Percentiles rank a stretch among this genome's conserved stretches.
Conservation (phyloP, 2,113 vertebrate genomes). For the Crocuta crocuta region DNA sequence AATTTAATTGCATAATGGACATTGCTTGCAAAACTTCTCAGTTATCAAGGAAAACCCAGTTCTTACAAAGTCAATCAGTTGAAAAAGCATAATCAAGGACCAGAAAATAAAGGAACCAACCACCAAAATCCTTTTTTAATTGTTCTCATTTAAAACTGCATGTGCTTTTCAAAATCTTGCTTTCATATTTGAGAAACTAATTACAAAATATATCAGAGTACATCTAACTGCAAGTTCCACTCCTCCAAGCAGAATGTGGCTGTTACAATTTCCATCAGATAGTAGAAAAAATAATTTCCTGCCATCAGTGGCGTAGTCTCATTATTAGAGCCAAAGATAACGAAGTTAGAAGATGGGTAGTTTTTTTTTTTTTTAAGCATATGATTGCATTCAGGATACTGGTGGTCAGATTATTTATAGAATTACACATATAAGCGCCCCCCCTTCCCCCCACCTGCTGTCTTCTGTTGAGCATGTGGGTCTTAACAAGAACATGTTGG, state of each 20-base stretch:
- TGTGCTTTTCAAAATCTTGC: slow-evolving; percentile 51
- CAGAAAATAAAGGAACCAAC: slow-evolving; percentile 55
- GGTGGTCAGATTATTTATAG: background rate
- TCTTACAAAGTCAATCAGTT: slow-evolving; percentile 67
- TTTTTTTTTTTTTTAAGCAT: slow-evolving; percentile 39
- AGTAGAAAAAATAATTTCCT: background rate
- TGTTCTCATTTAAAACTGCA: slow-evolving; percentile 49
- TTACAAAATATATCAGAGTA: slow-evolving; percentile 12
- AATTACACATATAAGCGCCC: background rate
- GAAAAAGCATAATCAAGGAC: slow-evolving; percentile 46
- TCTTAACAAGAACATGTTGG: background rate
- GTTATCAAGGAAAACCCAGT: slow-evolving; percentile 55
- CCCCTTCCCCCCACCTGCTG: background rate
- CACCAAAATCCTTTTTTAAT: slow-evolving; percentile 48
- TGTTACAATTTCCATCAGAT: slow-evolving; percentile 19
- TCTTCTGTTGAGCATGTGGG: background rate
- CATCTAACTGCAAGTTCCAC: background rate
- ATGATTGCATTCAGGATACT: background rate
- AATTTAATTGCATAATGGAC: slow-evolving; percentile 57
- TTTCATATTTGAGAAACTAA: slow-evolving; percentile 31
- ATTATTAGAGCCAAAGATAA: background rate
- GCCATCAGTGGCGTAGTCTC: background rate
- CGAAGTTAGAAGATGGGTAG: background rate
- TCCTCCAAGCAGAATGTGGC: background rate
- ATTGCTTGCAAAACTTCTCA: slow-evolving; percentile 61